Base-by-base conservation (phyloP, 2,113 vertebrate species). In the Malurus elegans region DNA sequence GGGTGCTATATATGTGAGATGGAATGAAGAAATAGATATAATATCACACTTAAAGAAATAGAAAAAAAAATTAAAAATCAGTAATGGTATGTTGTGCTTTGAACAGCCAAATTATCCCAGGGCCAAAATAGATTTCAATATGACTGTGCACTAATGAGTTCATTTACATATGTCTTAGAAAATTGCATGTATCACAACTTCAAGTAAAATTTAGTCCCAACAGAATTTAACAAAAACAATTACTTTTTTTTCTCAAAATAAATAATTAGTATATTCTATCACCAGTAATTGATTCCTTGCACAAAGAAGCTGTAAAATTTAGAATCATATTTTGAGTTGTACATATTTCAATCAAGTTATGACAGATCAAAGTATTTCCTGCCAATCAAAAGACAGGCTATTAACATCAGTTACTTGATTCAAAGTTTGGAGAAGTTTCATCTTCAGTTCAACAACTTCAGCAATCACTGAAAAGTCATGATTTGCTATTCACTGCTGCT, bases 121-220 rank as follows among this genome's bases (percentile, higher is more conserved):
- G 90, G 90, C 91, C 86, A 96, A 96, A 94, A 91, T 51, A 96
- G 79, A 94, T 92, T 93, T 92, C 82, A 36, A 78, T 96, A 97
- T 83, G 93, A 93, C 50, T 85, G 67, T 86, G 72, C 40, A 88
- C 58, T 98, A 98, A 98, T 97, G 94, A 97, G 92, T 95, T 97
- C 74, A 98, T 98, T 97, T 97, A 97, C 97, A 98, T 96, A 95
- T 3, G 92, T 82, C 96, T 97, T 97, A 95, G 91, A 95, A 92
- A 97, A 97, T 29, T 90, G 24, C 90, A 85, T 70, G 60, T 87
- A 91, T 8, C 94, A 91, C 76, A 96, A 95, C 79, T 71, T 58
- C 83, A 96, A 96, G 48, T 73, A 92, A 91, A 95, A 95, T 93
- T 95, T 74, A 96, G 44, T 93, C 89, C 88, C 65, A 96, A 73